These are phyloP conservation scores for Trichogramma pretiosum DNA, from an alignment of 1,140 invertebrate genomes.

Conservation along the genomic window DNA sequence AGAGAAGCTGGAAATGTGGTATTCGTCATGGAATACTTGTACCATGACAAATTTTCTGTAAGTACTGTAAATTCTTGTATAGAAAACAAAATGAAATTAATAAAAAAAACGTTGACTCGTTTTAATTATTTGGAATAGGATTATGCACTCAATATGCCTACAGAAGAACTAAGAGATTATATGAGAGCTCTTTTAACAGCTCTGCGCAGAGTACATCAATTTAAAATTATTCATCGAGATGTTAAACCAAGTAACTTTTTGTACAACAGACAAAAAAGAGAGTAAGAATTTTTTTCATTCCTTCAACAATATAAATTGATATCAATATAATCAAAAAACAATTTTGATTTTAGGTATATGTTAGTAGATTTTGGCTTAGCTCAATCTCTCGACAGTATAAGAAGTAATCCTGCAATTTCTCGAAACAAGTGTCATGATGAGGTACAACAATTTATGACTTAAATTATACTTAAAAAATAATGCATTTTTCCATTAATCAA, in stretches of 20 bases:
- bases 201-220: slow-evolving; percentile 70
- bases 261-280: slow-evolving; percentile 66
- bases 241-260: slow-evolving; percentile 92
- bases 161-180: slow-evolving; percentile 70
- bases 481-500: slow-evolving; percentile 17
- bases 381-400: slow-evolving; percentile 54
- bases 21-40: slow-evolving; percentile 85
- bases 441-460: slow-evolving; percentile 24
- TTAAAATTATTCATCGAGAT: slow-evolving; percentile 82
- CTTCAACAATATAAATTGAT: not conserved
- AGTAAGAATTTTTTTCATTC: slow-evolving; percentile 46
- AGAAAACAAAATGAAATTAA: too few relatives aligned
- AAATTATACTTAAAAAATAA: not conserved
- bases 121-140: too few relatives aligned
- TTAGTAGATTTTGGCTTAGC: slow-evolving; percentile 87
- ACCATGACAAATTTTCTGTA: slow-evolving; percentile 71
- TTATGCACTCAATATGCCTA: slow-evolving; percentile 62
- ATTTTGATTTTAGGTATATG: slow-evolving; percentile 48
- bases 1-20: slow-evolving; percentile 71
- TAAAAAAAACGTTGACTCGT: too few relatives aligned
- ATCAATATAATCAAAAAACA: not conserved
- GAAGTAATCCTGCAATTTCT: slow-evolving; percentile 11
- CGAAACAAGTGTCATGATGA: slow-evolving; percentile 35
- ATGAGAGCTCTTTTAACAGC: slow-evolving; percentile 76
- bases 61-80: too few relatives aligned